phyloP scores from a whole-genome alignment of 2,113 vertebrate species.

The Embiotoca jacksoni region DNA sequence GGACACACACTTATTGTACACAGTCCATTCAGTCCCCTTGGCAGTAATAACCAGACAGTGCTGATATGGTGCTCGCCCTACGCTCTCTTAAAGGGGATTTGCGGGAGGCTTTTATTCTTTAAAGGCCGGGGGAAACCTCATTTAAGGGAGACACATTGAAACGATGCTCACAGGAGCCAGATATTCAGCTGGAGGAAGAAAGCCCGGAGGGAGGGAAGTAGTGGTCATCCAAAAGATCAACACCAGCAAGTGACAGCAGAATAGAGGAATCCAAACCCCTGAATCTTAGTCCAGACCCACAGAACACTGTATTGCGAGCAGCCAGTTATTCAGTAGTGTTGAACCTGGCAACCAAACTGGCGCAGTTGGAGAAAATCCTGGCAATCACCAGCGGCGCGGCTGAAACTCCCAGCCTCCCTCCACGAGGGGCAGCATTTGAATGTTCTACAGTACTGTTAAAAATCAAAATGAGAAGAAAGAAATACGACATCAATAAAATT shows the following conservation, averaged over 20 bases:
- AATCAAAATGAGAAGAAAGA: constrained; percentile 38
- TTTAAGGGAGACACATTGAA: constrained; percentile 32
- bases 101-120: constrained; percentile 39
- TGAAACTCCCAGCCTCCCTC: constrained; percentile 8
- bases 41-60: constrained; percentile 50
- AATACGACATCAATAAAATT: constrained; percentile 43
- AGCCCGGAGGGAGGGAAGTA: not conserved
- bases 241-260: not conserved
- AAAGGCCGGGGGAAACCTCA: constrained; percentile 47
- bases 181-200: constrained; percentile 4
- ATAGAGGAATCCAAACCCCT: not conserved
- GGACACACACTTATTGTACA: constrained; percentile 8
- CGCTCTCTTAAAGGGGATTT: constrained; percentile 54
- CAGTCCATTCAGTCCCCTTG: constrained; percentile 36
- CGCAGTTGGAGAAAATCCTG: constrained; percentile 34
- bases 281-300: not conserved
- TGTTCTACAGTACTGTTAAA: constrained; percentile 31
- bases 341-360: not conserved
- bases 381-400: not conserved
- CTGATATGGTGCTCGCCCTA: constrained; percentile 43
- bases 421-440: constrained; percentile 19
- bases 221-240: constrained; percentile 25
- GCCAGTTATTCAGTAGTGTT: not conserved
- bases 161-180: constrained; percentile 20
- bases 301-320: constrained; percentile 20